Base-by-base conservation (phyloP, 2,888 invertebrate genomes). In the Sericinus montela region DNA sequence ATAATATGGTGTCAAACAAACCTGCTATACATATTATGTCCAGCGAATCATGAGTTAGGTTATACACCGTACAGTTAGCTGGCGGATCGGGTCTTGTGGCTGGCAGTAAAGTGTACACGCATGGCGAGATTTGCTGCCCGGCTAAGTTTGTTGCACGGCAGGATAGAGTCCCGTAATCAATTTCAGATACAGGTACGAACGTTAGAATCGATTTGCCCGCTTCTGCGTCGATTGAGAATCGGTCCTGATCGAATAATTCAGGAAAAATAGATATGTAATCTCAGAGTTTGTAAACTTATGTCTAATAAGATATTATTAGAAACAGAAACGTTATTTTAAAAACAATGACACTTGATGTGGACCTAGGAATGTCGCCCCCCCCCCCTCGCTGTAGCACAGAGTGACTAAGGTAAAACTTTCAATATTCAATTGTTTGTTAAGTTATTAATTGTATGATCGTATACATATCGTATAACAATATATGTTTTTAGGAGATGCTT, bases 1-100 rank as follows among this genome's bases (percentile, higher is more conserved):
- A n/a, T n/a, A n/a, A n/a, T n/a, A n/a, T 19, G 19, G 19, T 25
- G 25, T 25, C 28, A 34, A 2, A 62, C 63, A 58, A 57, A 74
- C 92, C 92, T 62, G 91, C 83, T 32, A 86, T 61, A 74, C 95
- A 95, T 60, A 93, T 91, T 30, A 95, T 90, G 64, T 94, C 93
- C 65, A 95, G 75, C 0, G 95, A 94, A 56, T 94, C 93, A 48
- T 93, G 92, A 13, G 95, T 95, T 61, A 94, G 92, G 74, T 95
- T 95, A 60, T 92, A 91, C 41, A 95, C 91, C 1, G 94, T 92
- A 75, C 95, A 95, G 75, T 95, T 95, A 59, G 92, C 91, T 0
- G 95, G 94, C 1, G 94, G 91, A 63, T 95, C 94, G 0, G 95
- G 95, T 61, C 93, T 92, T 2, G 94, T 95, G 64, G 94, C 94